These are phyloP conservation scores for Seriola quinqueradiata DNA, from an alignment of 2,113 vertebrate genomes.

Conservation along the genomic window DNA sequence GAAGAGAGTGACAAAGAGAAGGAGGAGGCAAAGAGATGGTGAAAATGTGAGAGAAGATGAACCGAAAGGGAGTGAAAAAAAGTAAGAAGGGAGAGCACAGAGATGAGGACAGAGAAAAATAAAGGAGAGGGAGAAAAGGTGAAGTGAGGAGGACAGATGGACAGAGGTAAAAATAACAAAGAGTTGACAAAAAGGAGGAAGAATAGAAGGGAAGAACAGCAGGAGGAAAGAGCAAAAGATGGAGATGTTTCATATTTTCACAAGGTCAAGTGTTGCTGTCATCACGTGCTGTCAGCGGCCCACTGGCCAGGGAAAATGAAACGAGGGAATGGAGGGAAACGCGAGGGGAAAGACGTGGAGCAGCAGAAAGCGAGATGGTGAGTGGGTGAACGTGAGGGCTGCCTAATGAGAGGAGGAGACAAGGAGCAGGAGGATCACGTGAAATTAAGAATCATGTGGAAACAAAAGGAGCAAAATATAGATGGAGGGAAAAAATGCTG, in stretches of 20 bases:
- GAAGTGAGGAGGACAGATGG: neutral
- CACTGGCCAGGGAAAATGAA: conserved; percentile 36
- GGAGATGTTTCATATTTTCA: conserved; percentile 33
- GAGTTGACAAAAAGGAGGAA: neutral
- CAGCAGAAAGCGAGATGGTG: neutral
- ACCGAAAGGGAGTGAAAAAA: neutral
- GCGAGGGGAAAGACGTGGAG: neutral
- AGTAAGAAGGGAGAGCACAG: neutral
- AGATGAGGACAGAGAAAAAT: neutral
- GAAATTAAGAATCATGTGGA: neutral
- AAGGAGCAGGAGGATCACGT: neutral
- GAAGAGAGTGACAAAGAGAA: neutral
- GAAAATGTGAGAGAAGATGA: conserved; percentile 11
- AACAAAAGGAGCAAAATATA: neutral
- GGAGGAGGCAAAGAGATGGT: neutral
- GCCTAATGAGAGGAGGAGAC: conserved; percentile 18
- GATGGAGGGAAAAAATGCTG: neutral
- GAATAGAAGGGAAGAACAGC: neutral
- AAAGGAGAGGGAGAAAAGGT: neutral
- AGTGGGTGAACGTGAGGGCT: neutral
- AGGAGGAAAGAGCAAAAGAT: neutral
- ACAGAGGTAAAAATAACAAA: neutral
- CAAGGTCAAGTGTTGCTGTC: conserved; percentile 53
- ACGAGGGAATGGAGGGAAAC: neutral
- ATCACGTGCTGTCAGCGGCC: conserved; percentile 21